Conservation (phyloP, 2,113 vertebrate species). For the Grus americana region DNA sequence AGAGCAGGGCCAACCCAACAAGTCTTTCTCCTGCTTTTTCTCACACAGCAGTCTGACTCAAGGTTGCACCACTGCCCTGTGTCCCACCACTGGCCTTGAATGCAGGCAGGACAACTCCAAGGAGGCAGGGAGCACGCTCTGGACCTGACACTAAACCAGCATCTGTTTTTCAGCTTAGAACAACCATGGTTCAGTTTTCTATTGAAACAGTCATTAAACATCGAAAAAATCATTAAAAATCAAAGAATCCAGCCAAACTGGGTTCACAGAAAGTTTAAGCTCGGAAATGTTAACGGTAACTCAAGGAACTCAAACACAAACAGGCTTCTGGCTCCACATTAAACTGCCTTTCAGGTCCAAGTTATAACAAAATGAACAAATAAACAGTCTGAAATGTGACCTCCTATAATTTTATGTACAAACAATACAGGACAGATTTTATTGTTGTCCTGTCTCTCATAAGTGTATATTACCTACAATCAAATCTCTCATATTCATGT, state of each 20-base stretch:
- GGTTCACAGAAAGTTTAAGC: not conserved
- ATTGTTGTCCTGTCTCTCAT: not conserved
- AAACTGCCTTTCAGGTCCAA: not conserved
- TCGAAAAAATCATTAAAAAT: not conserved
- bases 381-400: not conserved
- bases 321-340: not conserved
- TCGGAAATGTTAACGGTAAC: not conserved
- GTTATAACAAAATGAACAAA: not conserved
- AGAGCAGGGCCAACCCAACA: accelerated
- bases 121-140: accelerated
- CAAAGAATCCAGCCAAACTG: not conserved
- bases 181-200: not conserved
- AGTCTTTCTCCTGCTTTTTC: not conserved
- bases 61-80: not conserved
- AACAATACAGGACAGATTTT: not conserved
- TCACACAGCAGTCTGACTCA: not conserved
- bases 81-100: not conserved
- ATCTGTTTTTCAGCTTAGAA: not conserved
- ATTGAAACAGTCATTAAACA: not conserved
- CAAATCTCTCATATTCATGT: not conserved
- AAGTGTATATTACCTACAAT: not conserved
- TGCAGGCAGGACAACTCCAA: not conserved
- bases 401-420: not conserved
- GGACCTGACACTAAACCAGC: not conserved
- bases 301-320: not conserved